Base-by-base conservation (phyloP, 2,113 vertebrate genomes). In the Mus spicilegus region DNA sequence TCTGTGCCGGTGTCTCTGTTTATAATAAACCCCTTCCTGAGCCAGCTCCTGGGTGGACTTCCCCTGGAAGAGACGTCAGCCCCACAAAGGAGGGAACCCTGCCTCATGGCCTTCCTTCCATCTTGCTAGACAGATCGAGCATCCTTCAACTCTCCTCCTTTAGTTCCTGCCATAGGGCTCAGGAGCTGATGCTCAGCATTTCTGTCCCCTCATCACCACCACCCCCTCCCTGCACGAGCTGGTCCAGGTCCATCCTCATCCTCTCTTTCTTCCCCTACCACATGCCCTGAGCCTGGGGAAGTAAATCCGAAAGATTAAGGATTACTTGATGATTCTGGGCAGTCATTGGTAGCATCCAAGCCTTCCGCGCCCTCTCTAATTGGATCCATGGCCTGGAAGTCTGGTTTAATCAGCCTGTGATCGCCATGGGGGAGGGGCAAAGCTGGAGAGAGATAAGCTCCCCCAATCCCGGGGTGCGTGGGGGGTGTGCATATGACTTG, bases 381-480 rank as follows among this genome's bases (percentile, higher is more conserved):
- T 97, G 98, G 98, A 98, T 97, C 96, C 42, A 63, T 95, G 49
- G 78, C 95, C 89, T 94, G 88, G 97, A 96, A 97, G 96, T 95
- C 97, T 98, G 97, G 98, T 98, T 98, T 96, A 97, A 97, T 97
- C 56, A 95, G 97, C 93, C 95, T 73, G 96, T 96, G 97, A 95
- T 95, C 70, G 28, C 87, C 39, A 19, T 81, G 51, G 84, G 90
- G 51, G 30, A n/a, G 20, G 90, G 89, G 65, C 0, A 12, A 77
- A 42, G 77, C 30, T 12, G 92, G 95, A 77, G 36, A 20, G 63
- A 92, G 94, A 96, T 95, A 97, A 95, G 97, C 97, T 26, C 96
- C 94, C 89, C 94, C 97, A 95, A 87, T 94, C 42, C 39, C 14
- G 2, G 19, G 5, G 75, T 28, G 75, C 11, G 33, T 22, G 22